Conservation (phyloP, 2,113 vertebrate species). For the Chloropsis hardwickii region DNA sequence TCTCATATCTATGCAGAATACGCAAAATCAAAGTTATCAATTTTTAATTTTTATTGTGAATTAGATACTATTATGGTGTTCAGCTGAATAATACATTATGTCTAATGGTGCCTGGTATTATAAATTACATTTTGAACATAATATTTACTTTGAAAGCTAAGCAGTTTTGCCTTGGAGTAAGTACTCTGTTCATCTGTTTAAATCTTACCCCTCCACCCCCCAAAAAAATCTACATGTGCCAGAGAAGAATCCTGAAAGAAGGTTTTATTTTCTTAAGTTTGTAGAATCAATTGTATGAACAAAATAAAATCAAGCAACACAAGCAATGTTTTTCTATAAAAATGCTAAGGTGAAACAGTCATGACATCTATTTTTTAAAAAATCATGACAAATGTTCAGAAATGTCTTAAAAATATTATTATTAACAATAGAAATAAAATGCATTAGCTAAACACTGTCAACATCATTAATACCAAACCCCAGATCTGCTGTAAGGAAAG, state of each 20-base stretch:
- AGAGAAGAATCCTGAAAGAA: background rate
- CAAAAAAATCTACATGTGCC: background rate
- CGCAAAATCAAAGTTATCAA: conserved; percentile 43
- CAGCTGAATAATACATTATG: conserved; percentile 50
- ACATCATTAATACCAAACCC: background rate
- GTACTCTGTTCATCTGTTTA: background rate
- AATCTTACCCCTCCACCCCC: background rate
- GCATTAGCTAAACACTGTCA: background rate
- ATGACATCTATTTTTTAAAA: background rate
- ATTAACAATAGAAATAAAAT: background rate
- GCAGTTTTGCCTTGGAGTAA: background rate
- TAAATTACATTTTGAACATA: conserved; percentile 1
- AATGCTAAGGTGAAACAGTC: background rate
- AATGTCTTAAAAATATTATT: background rate
- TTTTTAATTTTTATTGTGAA: conserved; percentile 32
- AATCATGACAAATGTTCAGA: background rate
- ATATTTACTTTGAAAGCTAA: background rate
- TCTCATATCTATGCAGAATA: background rate
- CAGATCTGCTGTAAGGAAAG: background rate
- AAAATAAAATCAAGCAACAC: background rate
- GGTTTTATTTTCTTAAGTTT: background rate
- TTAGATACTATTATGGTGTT: background rate
- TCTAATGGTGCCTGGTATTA: conserved; percentile 10
- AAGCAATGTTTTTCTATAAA: background rate
- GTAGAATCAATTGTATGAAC: background rate